Percentiles rank a stretch among this genome's conserved stretches.
Evolutionary conservation across 1,140 invertebrate species (phyloP).

Genomic region (Drosophila punjabiensis): DNA sequence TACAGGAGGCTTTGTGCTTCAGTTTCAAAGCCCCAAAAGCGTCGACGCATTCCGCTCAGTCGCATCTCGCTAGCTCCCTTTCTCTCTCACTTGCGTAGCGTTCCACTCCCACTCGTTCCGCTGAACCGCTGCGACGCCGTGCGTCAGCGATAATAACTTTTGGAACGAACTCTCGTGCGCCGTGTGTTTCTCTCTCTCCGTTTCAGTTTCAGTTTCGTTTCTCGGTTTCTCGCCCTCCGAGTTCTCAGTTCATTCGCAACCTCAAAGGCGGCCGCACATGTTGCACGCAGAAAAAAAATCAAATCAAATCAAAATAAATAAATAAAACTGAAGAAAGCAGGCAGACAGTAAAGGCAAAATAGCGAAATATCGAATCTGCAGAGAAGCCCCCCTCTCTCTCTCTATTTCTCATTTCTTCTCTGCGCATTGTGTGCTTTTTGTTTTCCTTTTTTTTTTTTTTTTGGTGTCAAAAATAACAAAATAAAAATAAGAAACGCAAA

Average conservation of each 20-base stretch:
- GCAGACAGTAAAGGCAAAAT: slow-evolving; percentile 8
- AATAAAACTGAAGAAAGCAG: slow-evolving; percentile 18
- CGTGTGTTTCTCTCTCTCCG: slow-evolving; percentile 4
- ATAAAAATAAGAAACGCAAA: slow-evolving; percentile 14
- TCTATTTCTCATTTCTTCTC: slow-evolving; percentile 24
- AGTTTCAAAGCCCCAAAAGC: slow-evolving; percentile 32
- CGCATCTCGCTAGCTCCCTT: background rate
- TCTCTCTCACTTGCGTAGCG: slow-evolving; percentile 12
- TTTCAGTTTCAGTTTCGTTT: slow-evolving; percentile 61
- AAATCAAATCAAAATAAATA: slow-evolving; percentile 22
- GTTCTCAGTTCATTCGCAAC: slow-evolving; percentile 67
- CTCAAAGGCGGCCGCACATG: slow-evolving; percentile 69
- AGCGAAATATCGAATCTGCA: slow-evolving; percentile 27
- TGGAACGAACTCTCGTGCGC: slow-evolving; percentile 47
- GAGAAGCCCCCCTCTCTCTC: slow-evolving; percentile 28
- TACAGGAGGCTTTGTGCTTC: slow-evolving; percentile 14
- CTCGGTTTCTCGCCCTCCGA: background rate
- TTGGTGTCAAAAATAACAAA: slow-evolving; percentile 31
- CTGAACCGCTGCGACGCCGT: slow-evolving; percentile 25
- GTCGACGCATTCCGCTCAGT: slow-evolving; percentile 43
- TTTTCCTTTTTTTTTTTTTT: slow-evolving; percentile 44
- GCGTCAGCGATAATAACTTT: slow-evolving; percentile 50
- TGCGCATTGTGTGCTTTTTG: slow-evolving; percentile 40
- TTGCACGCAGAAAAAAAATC: slow-evolving; percentile 23
- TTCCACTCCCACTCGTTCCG: slow-evolving; percentile 38